Evolutionary conservation across 2,797 vertebrate species (phyloP).

Genomic region (Sebastolobus altivelis): DNA sequence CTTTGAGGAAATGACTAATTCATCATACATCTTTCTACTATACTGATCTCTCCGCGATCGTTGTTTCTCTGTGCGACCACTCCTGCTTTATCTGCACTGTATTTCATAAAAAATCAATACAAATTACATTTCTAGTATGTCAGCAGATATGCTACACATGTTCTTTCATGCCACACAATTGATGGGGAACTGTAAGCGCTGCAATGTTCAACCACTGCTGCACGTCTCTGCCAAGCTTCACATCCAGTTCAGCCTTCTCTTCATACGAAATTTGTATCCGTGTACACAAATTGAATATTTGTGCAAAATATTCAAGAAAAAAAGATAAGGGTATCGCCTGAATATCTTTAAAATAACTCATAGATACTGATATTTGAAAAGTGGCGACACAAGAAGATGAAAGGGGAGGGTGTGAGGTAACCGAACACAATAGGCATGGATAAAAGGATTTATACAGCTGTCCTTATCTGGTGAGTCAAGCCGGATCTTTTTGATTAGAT

Average conservation of each 20-base stretch:
- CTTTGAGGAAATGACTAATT: constrained; percentile 11
- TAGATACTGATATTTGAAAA: not conserved
- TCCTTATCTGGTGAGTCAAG: constrained; percentile 8
- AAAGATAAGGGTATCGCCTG: not conserved
- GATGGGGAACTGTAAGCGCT: constrained; percentile 28
- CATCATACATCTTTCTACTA: constrained; percentile 1
- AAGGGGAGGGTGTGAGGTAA: not conserved
- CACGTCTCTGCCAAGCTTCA: constrained; percentile 23
- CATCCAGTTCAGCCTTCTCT: not conserved
- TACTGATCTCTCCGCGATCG: not conserved
- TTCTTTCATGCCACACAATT: constrained; percentile 31
- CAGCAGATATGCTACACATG: constrained; percentile 30
- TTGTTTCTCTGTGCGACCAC: constrained; percentile 2
- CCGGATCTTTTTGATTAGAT: constrained; percentile 34
- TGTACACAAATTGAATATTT: not conserved
- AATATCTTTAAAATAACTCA: not conserved
- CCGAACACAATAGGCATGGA: not conserved
- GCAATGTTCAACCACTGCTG: constrained; percentile 4
- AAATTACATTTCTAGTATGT: constrained; percentile 38
- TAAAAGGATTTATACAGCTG: constrained; percentile 17
- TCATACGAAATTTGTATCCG: not conserved
- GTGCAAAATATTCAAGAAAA: not conserved
- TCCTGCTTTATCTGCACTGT: constrained; percentile 22
- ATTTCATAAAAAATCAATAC: constrained; percentile 54
- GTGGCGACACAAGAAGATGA: not conserved